Evolutionary conservation across 1,140 invertebrate species (phyloP), one percentile per base, ranked within the genome.

Genomic region (Leptopilina boulardi): DNA sequence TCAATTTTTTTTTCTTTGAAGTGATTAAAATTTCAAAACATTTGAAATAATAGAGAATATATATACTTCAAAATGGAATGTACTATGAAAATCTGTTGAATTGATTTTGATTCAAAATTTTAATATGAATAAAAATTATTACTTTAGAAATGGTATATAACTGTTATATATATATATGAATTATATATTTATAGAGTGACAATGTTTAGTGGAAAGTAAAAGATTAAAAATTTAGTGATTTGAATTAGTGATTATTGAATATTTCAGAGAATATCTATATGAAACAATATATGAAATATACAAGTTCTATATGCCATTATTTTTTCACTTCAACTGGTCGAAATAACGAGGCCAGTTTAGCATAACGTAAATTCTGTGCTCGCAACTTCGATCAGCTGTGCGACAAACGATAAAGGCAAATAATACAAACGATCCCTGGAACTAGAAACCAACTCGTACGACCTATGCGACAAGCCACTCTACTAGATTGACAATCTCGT

Each of bases 261-360:
- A n/a, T 44, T 59, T 23, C 0, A 26, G 21, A 15, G 26, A 26
- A 59, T 23, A 26, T 21, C 1, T 4, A 59, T 11, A 21, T 59
- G 21, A 66, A 30, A 34, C 59, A 66, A 30, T 1, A 47, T 47
- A 47, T 15, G 1, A 23, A 13, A 66, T 4, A 13, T 8, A 59
- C 9, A 18, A 9, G 75, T 77, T 73, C 3, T 47, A 76, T 71
- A 71, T 74, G 76, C 79, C 79, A 80, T 79, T 82, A 80, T 80
- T 79, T 84, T 84, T 82, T 76, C 77, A 66, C 10, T n/a, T 47
- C 79, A 56, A 78, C 77, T 79, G 83, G 42, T 82, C 79, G 76
- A 84, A 84, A 84, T 82, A 84, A 84, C 77, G 79, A 82, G 81
- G 80, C 75, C 76, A 70, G 71, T 79, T 80, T 80, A 81, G 34